Conservation (phyloP, 2,113 vertebrate genomes). For the Hemichromis elongatus region DNA sequence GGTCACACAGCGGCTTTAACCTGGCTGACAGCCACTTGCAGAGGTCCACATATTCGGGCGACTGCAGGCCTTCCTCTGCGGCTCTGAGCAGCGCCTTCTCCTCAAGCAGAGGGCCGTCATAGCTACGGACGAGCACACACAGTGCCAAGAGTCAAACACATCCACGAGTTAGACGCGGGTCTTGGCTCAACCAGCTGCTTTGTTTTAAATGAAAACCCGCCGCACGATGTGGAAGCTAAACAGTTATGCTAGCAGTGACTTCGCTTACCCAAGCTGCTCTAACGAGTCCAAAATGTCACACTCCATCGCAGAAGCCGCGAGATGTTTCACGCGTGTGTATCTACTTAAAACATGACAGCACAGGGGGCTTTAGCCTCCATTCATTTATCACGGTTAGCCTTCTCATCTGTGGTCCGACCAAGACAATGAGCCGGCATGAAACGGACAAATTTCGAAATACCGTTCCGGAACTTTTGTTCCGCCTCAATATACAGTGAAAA, state of each 20-base stretch:
- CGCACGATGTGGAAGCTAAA: background rate
- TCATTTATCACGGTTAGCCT: slow-evolving; percentile 3
- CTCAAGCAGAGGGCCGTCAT: slow-evolving; percentile 81
- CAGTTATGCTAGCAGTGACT: background rate
- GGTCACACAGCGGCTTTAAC: slow-evolving; percentile 76
- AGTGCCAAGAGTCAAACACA: background rate
- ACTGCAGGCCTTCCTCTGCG: slow-evolving; percentile 80
- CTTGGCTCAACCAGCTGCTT: background rate
- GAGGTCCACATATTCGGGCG: slow-evolving; percentile 82
- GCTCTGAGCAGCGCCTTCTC: slow-evolving; percentile 79
- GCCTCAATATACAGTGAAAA: background rate
- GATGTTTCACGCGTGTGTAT: background rate
- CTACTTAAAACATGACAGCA: background rate
- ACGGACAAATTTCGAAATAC: background rate
- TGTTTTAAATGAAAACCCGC: background rate
- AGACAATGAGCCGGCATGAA: background rate
- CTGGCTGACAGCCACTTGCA: slow-evolving; percentile 83
- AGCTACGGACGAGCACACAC: slow-evolving; percentile 64
- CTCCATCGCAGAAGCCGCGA: slow-evolving; percentile 46
- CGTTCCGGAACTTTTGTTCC: slow-evolving; percentile 2
- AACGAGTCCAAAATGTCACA: slow-evolving; percentile 66
- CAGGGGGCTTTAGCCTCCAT: background rate
- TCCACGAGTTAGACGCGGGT: fast-evolving
- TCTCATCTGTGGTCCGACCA: background rate
- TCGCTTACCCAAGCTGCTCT: slow-evolving; percentile 69